These are phyloP conservation scores for Lomographa bimaculata DNA, from an alignment of 2,888 invertebrate genomes.

Conservation along the genomic window DNA sequence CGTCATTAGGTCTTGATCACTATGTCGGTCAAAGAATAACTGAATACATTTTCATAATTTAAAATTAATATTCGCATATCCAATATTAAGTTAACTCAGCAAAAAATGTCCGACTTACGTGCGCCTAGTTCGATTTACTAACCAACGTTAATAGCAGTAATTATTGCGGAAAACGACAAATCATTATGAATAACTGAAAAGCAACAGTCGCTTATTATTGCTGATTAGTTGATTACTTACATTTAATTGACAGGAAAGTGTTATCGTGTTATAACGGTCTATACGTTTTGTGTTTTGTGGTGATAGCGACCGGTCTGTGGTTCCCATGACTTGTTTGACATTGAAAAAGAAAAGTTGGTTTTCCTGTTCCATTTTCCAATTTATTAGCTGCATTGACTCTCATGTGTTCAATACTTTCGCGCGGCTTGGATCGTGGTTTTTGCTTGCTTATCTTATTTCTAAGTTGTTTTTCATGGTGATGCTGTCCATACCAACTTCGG, in stretches of 20 bases:
- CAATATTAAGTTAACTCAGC: slow-evolving; percentile 20
- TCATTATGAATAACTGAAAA: slow-evolving; percentile 38
- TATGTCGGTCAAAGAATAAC: slow-evolving; percentile 36
- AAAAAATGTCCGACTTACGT: slow-evolving; percentile 19
- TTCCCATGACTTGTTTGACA: slow-evolving; percentile 16
- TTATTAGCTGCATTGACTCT: neutral
- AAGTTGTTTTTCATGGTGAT: too few species aligned
- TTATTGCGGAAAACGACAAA: slow-evolving; percentile 34
- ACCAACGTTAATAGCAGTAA: slow-evolving; percentile 30
- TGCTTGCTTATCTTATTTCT: too few species aligned
- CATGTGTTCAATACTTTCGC: too few species aligned
- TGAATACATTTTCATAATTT: slow-evolving; percentile 36
- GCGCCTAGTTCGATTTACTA: slow-evolving; percentile 28
- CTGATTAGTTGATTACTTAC: slow-evolving; percentile 36
- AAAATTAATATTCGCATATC: slow-evolving; percentile 21
- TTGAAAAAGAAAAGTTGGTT: slow-evolving; percentile 22
- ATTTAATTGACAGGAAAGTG: slow-evolving; percentile 44
- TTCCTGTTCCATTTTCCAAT: slow-evolving; percentile 21
- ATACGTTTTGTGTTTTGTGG: slow-evolving; percentile 20
- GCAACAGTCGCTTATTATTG: slow-evolving; percentile 36
- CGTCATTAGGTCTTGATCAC: slow-evolving; percentile 23
- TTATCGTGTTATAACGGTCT: slow-evolving; percentile 35
- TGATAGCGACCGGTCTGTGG: slow-evolving; percentile 10
- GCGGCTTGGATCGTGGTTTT: too few species aligned
- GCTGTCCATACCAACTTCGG: too few species aligned